A percentile compares a stretch with the other conserved stretches of the same genome.
These are phyloP conservation scores for Oenanthe melanoleuca DNA, from an alignment of 2,113 vertebrate species.

Conservation along the genomic window DNA sequence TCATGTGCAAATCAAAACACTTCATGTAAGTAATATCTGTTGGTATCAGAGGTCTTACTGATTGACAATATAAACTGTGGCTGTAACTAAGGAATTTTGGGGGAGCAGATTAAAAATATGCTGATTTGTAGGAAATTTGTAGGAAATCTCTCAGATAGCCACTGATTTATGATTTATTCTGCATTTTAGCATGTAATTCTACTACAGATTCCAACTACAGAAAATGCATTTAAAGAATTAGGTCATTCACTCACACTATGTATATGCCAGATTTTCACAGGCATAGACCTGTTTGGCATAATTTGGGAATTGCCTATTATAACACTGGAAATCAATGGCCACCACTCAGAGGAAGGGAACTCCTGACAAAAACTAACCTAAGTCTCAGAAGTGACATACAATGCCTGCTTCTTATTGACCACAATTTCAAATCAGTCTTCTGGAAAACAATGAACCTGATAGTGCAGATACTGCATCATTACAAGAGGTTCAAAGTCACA, in stretches of 20 bases:
- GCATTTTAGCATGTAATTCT: neutral
- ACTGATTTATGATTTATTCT: neutral
- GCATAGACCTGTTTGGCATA: neutral
- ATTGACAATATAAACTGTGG: neutral
- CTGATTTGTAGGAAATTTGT: neutral
- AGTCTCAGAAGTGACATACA: neutral
- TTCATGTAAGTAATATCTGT: neutral
- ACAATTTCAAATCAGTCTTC: neutral
- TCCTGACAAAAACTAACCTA: neutral
- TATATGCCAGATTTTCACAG: neutral
- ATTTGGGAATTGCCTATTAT: neutral
- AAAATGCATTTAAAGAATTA: neutral
- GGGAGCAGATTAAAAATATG: neutral
- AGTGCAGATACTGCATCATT: neutral
- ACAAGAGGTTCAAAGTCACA: neutral
- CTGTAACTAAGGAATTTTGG: neutral
- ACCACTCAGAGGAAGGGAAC: neutral
- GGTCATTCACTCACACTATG: neutral
- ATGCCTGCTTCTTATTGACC: neutral
- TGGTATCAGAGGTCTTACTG: neutral
- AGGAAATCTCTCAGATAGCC: neutral
- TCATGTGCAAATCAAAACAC: neutral
- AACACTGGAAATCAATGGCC: fast-evolving
- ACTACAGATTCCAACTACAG: neutral
- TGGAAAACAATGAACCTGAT: neutral